phyloP scores from a whole-genome alignment of 1,140 invertebrate genomes.

The Drosophila erecta region DNA sequence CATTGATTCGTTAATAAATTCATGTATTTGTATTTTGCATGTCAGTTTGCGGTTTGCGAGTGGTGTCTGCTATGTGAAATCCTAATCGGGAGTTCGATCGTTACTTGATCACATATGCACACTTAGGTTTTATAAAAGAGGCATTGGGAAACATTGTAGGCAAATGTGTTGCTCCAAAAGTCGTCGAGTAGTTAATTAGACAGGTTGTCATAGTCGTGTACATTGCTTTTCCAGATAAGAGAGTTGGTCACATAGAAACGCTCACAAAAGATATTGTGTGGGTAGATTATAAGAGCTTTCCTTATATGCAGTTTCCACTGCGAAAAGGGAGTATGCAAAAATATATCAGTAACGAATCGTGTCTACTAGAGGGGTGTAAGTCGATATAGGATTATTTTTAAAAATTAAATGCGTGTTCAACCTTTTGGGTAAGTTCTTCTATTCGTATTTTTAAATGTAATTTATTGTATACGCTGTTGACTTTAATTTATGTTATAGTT shows the following conservation, averaged over 20 bases:
- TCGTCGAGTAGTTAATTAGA: conserved; percentile 52
- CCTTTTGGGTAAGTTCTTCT: conserved; percentile 56
- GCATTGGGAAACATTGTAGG: conserved; percentile 70
- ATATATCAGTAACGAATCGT: conserved; percentile 49
- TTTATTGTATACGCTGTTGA: conserved; percentile 52
- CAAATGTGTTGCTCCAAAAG: conserved; percentile 80
- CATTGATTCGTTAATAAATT: conserved; percentile 81
- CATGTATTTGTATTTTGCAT: conserved; percentile 63
- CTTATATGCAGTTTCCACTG: conserved; percentile 16
- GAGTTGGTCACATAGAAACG: conserved; percentile 70
- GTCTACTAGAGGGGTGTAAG: conserved; percentile 17
- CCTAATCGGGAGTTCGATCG: background rate
- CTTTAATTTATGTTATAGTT: conserved; percentile 33
- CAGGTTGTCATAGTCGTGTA: conserved; percentile 34
- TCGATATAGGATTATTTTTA: conserved; percentile 29
- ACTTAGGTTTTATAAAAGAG: conserved; percentile 51
- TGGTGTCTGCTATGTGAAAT: conserved; percentile 20
- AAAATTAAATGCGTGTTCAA: conserved; percentile 76
- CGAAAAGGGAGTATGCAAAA: conserved; percentile 33
- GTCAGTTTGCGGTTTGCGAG: conserved; percentile 47
- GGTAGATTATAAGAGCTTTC: conserved; percentile 17
- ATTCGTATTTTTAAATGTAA: conserved; percentile 16
- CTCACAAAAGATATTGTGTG: conserved; percentile 38
- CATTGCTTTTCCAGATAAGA: conserved; percentile 25
- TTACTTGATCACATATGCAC: conserved; percentile 19